Evolutionary conservation across 1,140 invertebrate species (phyloP), one percentile per base, ranked within the genome.

Genomic region (Spodoptera litura): DNA sequence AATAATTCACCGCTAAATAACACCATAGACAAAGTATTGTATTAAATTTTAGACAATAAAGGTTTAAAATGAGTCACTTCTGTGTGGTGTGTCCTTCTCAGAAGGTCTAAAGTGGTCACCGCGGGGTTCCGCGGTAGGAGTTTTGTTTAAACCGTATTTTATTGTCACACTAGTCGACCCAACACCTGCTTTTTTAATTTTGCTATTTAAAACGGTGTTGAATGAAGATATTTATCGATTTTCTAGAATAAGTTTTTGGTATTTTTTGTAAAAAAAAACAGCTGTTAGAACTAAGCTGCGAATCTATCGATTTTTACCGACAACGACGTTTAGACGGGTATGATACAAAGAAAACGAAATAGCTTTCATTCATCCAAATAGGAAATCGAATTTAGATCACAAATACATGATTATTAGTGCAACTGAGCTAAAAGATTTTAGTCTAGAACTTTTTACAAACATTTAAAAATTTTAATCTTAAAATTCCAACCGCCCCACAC

Each of bases 141-240:
- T 75, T 75, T 75, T 75, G 73, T 75, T 75, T 75, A 75, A 75
- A 44, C 59, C 73, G 59, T 75, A 75, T 75, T 75, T 75, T 75
- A 75, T 75, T 49, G 73, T 75, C 73, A 75, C 73, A 75, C 73
- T 75, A 75, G 58, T n/a, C 38, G 38, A 44, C 58, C 27, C 58
- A 59, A 25, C 73, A 75, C 73, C 56, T 73, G 38, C 53, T 75
- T 75, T 75, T 49, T 75, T 75, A 74, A 73, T 61, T 74, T 74
- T 35, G 38, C 44, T 61, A 74, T 74, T 74, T 61, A 74, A 74
- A 62, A 52, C 27, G 15, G 51, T 31, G 51, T n/a, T 53, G 59
- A 51, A 64, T 75, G 27, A 64, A 75, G 72, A 75, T 62, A 75
- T 75, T 75, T 75, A 68, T 68, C 49, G 51, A 52, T 52, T 64